Percentiles rank a stretch among this genome's conserved stretches.
phyloP scores from a whole-genome alignment of 2,113 vertebrate genomes.

The Istiophorus platypterus region DNA sequence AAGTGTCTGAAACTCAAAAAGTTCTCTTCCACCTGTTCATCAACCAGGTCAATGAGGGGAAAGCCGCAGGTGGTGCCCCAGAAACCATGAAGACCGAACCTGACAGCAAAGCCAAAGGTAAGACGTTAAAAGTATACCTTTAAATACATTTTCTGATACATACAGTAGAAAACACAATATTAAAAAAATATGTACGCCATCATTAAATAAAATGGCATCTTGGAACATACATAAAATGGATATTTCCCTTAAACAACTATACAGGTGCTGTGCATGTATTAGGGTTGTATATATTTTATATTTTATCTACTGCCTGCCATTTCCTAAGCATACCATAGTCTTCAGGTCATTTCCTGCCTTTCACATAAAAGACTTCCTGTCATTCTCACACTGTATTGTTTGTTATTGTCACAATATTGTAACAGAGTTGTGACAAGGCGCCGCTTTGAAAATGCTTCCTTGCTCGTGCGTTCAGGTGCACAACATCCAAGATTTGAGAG shows the following conservation, averaged over 20 bases:
- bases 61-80: slow-evolving; percentile 84
- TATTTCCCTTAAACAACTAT: background rate
- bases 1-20: background rate
- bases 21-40: slow-evolving; percentile 11
- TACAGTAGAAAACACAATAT: too few relatives aligned
- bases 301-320: background rate
- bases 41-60: slow-evolving; percentile 87
- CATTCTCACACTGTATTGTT: slow-evolving; percentile 37
- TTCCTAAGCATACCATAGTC: background rate
- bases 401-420: slow-evolving; percentile 21
- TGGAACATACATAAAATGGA: too few relatives aligned
- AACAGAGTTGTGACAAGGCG: background rate
- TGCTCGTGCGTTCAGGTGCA: background rate
- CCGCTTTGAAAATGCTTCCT: background rate
- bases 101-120: slow-evolving; percentile 93
- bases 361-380: slow-evolving; percentile 40
- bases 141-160: too few relatives aligned
- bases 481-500: background rate
- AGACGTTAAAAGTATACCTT: slow-evolving; percentile 41
- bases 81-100: slow-evolving; percentile 92
- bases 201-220: too few relatives aligned
- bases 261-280: background rate
- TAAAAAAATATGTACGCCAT: background rate
- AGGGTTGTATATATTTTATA: background rate
- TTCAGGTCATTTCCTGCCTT: slow-evolving; percentile 42